Base-by-base conservation (phyloP, 2,113 vertebrate species). In the Opisthocomus hoazin region DNA sequence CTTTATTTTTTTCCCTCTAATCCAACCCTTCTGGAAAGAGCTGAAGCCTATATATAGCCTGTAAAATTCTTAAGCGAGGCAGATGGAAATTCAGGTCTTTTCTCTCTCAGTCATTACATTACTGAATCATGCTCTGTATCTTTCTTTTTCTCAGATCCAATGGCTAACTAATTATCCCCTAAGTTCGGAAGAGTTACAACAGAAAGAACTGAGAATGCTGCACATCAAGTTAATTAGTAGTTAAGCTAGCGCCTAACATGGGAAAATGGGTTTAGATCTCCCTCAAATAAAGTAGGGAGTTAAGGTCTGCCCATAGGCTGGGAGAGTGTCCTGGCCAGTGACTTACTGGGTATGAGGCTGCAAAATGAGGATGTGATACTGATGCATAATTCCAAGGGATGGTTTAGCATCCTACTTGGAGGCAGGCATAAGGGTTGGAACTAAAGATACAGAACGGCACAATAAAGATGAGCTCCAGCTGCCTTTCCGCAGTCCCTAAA, bases 21-120 rank as follows among this genome's bases (percentile, higher is more conserved):
- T 92, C 73, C 68, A 94, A 32, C 64, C 56, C 73, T 94, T 91
- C 94, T 94, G 95, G 87, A 93, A 91, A 82, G 61, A 87, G 48
- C 74, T 87, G 77, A 56, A 82, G 81, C 84, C 95, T 96, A 92
- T 92, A 87, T 93, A 93, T 94, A 97, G 87, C 61, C 87, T 84
- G 64, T 91, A 94, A 95, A 94, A 87, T 79, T 45, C 94, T 91
- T 74, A n/a, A 84, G 60, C 60, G 77, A 96, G 51, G 48, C 94
- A 93, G 81, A 95, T 92, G 91, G 91, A 94, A 94, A 91, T 87
- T 89, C 79, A 86, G 86, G 79, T 90, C 87, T 95, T 94, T 86
- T 93, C 23, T 46, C 41, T 57, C 73, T 78, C 76, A 71, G 51
- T 14, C 63, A 36, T 61, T 81, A 89, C 84, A 82, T 84, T 71